A percentile compares a stretch with the other conserved stretches of the same genome.
phyloP scores from a whole-genome alignment of 1,140 invertebrate species.

The Papilio aristodemus region DNA sequence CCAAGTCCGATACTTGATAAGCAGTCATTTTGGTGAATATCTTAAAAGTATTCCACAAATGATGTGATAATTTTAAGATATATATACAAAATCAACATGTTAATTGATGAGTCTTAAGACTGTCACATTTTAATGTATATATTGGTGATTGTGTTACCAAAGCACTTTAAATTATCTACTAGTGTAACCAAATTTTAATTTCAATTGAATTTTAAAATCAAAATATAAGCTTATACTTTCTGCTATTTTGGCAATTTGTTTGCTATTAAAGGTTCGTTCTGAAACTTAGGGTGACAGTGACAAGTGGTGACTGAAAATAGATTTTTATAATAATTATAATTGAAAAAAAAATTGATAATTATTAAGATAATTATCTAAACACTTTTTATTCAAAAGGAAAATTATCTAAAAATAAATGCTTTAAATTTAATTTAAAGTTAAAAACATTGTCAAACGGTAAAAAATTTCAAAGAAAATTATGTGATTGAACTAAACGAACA shows the following conservation, averaged over 20 bases:
- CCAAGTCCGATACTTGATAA: conserved; percentile 87
- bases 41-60: conserved; percentile 11
- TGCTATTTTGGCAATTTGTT: conserved; percentile 34
- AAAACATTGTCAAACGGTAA: no score
- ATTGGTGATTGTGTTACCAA: not conserved
- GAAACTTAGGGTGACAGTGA: not conserved
- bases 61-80: conserved; percentile 31
- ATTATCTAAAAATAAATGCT: no score
- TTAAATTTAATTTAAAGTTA: no score
- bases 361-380: no score
- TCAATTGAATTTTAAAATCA: not conserved
- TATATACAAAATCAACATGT: conserved; percentile 9
- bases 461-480: no score
- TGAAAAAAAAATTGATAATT: no score
- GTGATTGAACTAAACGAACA: no score
- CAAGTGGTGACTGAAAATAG: no score
- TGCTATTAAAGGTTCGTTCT: conserved; percentile 17
- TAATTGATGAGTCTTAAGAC: not conserved
- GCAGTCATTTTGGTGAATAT: conserved; percentile 50
- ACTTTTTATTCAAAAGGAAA: no score
- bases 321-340: no score
- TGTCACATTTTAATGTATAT: not conserved
- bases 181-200: not conserved
- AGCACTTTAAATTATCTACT: not conserved
- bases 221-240: conserved; percentile 1